Evolutionary conservation across 1,140 invertebrate species (phyloP), one percentile per base, ranked within the genome.

Genomic region (Caenorhabditis tropicalis): DNA sequence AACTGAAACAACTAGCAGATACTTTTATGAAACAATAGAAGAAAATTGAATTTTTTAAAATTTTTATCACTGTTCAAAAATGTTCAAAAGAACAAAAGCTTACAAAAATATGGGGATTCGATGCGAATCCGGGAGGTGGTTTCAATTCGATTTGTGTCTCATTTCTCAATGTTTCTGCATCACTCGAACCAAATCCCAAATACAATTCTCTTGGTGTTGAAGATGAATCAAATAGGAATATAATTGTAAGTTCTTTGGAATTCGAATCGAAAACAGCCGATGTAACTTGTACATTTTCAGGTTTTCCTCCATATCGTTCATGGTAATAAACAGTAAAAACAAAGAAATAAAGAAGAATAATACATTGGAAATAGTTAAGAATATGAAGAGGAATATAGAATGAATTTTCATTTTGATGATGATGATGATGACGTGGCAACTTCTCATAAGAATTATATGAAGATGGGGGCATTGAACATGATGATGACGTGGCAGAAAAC

Each of bases 401-500:
- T 7, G 21, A 70, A 19, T 39, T 33, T 6, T 70, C 24, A 16
- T 36, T 9, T 19, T 36, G 31, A 36, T 19, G 60, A 39, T 15
- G 12, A 16, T 16, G 19, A 0, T 70, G 60, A 70, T 70, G 60
- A 33, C 60, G 60, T 70, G 60, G 60, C 31, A 39, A 36, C n/a
- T 33, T 39, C 31, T 70, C 60, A 36, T 36, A 36, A 19, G 60
- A 36, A n/a, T 19, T 36, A n/a, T 74, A 43, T 15, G 65, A 65
- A 16, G 58, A 74, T n/a, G 65, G 65, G 21, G 65, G 65, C 65
- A 74, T 74, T 24, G 65, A 74, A 43, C 29, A 65, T 33, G 58
- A 65, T 65, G 58, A 65, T 65, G 65, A 43, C 36, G 65, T 74
- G 65, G 65, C 65, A 74, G 65, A 43, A 43, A 74, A 74, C 65